Evolutionary conservation across 2,888 invertebrate genomes (phyloP), one percentile per base, ranked within the genome.

Genomic region (Ellobium chinense): DNA sequence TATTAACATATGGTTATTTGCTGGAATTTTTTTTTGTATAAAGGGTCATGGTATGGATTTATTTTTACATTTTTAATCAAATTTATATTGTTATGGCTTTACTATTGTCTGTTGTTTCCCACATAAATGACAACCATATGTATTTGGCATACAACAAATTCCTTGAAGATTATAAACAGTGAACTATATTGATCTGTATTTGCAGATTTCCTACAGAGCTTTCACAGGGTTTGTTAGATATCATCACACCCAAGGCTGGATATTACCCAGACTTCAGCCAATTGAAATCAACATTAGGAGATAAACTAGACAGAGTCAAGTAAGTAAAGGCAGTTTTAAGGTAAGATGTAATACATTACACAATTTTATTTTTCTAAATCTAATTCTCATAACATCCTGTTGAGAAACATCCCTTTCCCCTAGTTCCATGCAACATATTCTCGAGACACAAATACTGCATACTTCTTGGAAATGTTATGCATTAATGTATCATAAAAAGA

Each of bases 231-330:
- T 36, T 78, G 21, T 37, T 78, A 5, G 78, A 78, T 21, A 31
- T 78, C 4, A 63, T 78, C 29, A 54, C 63, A 1, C 78, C 78
- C 21, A 34, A 34, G 34, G 63, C 78, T 31, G 72, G 54, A 29
- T 78, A 63, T 21, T 78, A 78, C 24, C 78, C 78, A 27, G 39
- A 70, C 29, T 29, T 78, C 36, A 29, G 21, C 1, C 37, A 54
- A 3, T 56, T 78, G 9, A 62, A 60, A 31, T 63, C 36, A 7
- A 54, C 70, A 5, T 34, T 78, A 1, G 72, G 78, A 46, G 78
- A 78, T 24, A 31, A 34, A 7, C 60, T 18, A n/a, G 46, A 29
- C 7, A 37, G 77, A 60, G 77, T 78, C 21, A 78, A 39, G 77
- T 78, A 62, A 29, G 77, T 27, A 24, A n/a, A n/a, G n/a, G n/a